phyloP scores from a whole-genome alignment of 1,140 invertebrate species.

The Ylistrum balloti region DNA sequence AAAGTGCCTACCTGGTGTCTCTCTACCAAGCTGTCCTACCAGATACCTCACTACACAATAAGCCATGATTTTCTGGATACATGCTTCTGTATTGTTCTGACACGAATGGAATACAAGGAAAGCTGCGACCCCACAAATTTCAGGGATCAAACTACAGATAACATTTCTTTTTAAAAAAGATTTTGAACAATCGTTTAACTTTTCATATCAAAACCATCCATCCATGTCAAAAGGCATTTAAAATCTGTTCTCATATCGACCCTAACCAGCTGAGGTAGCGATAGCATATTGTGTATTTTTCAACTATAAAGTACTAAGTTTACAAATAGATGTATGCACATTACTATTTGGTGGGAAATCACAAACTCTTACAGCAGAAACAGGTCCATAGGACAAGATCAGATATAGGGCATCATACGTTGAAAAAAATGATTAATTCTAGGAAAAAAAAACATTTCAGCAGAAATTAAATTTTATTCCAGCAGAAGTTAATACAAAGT shows the following conservation, averaged over 20 bases:
- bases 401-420: background rate
- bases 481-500: background rate
- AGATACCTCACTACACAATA: background rate
- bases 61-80: conserved; percentile 9
- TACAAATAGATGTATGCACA: background rate
- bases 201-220: conserved; percentile 34
- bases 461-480: no score
- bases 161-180: conserved; percentile 40
- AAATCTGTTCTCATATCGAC: conserved; percentile 27
- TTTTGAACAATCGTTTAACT: conserved; percentile 40
- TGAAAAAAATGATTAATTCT: background rate
- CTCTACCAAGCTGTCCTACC: background rate
- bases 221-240: background rate
- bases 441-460: background rate
- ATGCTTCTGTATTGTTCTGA: conserved; percentile 14
- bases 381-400: background rate
- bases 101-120: background rate
- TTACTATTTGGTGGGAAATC: background rate
- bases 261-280: background rate
- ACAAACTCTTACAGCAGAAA: background rate
- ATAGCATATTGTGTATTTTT: background rate
- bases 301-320: background rate
- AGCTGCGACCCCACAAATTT: conserved; percentile 24
- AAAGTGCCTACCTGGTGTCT: background rate
- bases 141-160: background rate